phyloP scores from a whole-genome alignment of 2,797 vertebrate species.

The Adelosebastes latens region DNA sequence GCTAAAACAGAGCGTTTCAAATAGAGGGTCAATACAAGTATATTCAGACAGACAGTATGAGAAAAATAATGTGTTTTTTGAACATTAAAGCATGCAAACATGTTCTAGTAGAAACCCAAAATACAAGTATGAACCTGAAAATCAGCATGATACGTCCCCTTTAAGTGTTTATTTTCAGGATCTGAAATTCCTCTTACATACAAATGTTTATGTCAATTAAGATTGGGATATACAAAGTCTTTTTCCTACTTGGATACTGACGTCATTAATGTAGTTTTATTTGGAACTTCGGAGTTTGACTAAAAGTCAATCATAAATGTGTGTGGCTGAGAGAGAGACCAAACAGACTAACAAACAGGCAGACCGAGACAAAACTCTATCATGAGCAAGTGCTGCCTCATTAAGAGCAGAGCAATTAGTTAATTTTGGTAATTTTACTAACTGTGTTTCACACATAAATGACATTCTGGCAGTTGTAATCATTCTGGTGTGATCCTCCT shows the following conservation, averaged over 20 bases:
- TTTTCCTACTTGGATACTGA: not conserved
- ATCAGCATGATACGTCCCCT: fast-evolving
- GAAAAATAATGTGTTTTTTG: no score
- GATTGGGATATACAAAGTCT: not conserved
- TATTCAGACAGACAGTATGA: no score
- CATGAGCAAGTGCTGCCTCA: not conserved
- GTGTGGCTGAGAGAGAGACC: not conserved
- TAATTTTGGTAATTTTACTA: not conserved
- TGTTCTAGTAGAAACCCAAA: no score
- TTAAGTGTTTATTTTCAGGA: not conserved
- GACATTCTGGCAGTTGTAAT: not conserved
- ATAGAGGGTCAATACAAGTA: no score
- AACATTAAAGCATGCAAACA: no score
- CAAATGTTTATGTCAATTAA: not conserved
- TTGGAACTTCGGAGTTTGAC: not conserved
- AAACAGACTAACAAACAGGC: not conserved
- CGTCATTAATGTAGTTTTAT: not conserved
- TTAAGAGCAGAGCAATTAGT: not conserved
- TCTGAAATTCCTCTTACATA: not conserved
- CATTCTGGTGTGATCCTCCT: not conserved
- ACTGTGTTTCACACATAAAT: not conserved
- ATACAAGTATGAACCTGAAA: no score
- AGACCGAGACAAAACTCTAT: not conserved
- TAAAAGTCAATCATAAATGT: constrained; percentile 2
- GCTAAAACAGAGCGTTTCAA: no score